These are phyloP conservation scores for Pentamera pediparva DNA, from an alignment of 53 echinoderm and acorn worm species.

Conservation along the genomic window DNA sequence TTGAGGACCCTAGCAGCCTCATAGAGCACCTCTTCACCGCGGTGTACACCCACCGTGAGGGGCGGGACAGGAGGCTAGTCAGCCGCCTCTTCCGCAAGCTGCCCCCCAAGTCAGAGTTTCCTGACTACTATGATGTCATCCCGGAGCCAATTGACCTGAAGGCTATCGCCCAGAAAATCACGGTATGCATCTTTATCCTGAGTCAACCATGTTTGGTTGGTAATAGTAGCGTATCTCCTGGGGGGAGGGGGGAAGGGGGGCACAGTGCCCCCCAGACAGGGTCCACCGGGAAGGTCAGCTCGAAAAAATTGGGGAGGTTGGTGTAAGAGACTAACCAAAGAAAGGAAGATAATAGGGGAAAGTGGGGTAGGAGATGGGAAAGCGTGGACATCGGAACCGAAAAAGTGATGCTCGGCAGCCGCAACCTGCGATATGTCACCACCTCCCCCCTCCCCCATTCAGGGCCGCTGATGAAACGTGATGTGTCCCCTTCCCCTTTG, in stretches of 20 bases:
- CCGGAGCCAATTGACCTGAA: conserved; percentile 90
- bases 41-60: conserved; percentile 74
- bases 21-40: conserved; percentile 85
- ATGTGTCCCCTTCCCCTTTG: too few relatives aligned
- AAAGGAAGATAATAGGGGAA: not conserved
- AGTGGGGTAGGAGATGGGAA: not conserved
- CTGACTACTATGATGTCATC: conserved; percentile 96
- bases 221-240: too few relatives aligned
- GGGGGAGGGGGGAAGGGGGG: too few relatives aligned
- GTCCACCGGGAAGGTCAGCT: too few relatives aligned
- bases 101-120: conserved; percentile 77
- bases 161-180: conserved; percentile 82
- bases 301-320: too few relatives aligned
- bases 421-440: too few relatives aligned
- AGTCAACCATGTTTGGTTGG: too few relatives aligned
- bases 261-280: too few relatives aligned
- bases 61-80: conserved; percentile 59
- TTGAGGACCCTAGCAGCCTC: conserved; percentile 76
- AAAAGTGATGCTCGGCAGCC: too few relatives aligned
- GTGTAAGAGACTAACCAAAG: not conserved
- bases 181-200: conserved; percentile 53
- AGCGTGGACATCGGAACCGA: too few relatives aligned
- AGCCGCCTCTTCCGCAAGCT: conserved; percentile 96
- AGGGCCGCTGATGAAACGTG: too few relatives aligned
- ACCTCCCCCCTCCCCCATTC: too few relatives aligned